Base-by-base conservation (phyloP, 2,113 vertebrate species). In the Guaruba guarouba region DNA sequence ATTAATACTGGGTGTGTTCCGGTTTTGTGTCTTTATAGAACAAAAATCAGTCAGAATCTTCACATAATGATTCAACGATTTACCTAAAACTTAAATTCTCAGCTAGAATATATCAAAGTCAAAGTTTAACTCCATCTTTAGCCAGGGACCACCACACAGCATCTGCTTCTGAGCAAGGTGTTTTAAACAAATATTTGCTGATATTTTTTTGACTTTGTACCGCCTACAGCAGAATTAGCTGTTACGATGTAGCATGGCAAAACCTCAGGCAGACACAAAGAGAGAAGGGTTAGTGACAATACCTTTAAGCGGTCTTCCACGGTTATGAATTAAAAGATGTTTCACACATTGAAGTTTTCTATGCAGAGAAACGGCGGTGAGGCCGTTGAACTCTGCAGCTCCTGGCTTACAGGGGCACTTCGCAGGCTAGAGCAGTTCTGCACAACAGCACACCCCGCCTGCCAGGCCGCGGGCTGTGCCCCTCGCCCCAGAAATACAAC, bases 311-410 rank as follows among this genome's bases (percentile, higher is more conserved):
- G 3, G 2, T 37, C 62, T 63, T 39, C 19, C 74, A 13, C 6
- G 8, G 6, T 25, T 57, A 44, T 3, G 76, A 59, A 88, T 66
- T n/a, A 1, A 14, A 63, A 66, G 41, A 33, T 5, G 31, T 29
- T 83, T 48, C 62, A 14, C 35, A 9, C 24, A 3, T 7, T 14
- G 13, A 94, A 89, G 81, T 96, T 86, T 71, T 41, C 61, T 27
- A 0, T 1, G 1, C 11, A 7, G 27, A n/a, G 41, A 27, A 31
- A 6, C 0, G 59, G 35, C 11, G 61, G 6, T 1, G 7, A 43
- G 64, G 63, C 63, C 29, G 43, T 3, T 5, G 62, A 11, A 31
- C 35, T 3, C 1, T 46, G 3, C 43, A 0, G 39, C 0, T 46
- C 46, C 24, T 5, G 61, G 4, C 7, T 86, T 43, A 19, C 57